Percentiles rank a stretch among this genome's conserved stretches.
Conservation (phyloP, 2,113 vertebrate genomes). For the Pyrgilauda ruficollis region DNA sequence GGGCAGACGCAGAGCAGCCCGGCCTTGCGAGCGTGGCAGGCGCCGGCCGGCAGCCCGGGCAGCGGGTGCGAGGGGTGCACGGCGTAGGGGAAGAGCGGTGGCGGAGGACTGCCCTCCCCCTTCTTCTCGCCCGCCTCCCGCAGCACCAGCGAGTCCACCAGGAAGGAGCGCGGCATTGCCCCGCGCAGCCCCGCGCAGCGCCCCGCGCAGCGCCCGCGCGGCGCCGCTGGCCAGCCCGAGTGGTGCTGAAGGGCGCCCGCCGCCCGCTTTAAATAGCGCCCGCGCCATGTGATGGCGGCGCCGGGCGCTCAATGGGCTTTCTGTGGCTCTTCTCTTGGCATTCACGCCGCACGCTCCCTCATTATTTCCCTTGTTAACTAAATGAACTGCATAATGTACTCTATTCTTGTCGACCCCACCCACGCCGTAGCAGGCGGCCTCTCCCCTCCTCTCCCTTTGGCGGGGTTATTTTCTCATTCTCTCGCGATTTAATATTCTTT, state of each 20-base stretch:
- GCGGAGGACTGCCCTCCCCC: conserved; percentile 78
- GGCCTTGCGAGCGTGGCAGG: conserved; percentile 92
- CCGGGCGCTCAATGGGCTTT: conserved; percentile 94
- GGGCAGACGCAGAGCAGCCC: conserved; percentile 95
- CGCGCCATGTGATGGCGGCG: conserved; percentile 93
- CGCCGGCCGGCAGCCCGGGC: conserved; percentile 81
- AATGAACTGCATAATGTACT: conserved; percentile 99
- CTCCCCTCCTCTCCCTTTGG: conserved; percentile 75
- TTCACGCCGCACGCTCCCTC: conserved; percentile 98
- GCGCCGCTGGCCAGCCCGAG: conserved; percentile 87
- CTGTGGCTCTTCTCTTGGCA: conserved; percentile 97
- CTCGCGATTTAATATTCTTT: conserved; percentile 86
- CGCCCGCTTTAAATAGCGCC: conserved; percentile 88
- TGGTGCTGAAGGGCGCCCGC: conserved; percentile 91
- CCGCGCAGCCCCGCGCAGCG: conserved; percentile 24
- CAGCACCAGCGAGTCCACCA: conserved; percentile 96
- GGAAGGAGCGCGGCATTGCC: conserved; percentile 94
- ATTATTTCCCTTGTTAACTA: conserved; percentile 99
- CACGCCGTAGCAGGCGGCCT: conserved; percentile 89
- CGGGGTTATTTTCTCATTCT: conserved; percentile 83
- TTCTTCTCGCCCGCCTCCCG: conserved; percentile 88
- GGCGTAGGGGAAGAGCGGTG: conserved; percentile 91
- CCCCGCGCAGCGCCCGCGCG: conserved; percentile 28
- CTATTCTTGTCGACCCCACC: conserved; percentile 99
- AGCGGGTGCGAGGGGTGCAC: conserved; percentile 88